A percentile compares a stretch with the other conserved stretches of the same genome.
These are phyloP conservation scores for Philereme transversata DNA, from an alignment of 2,888 invertebrate genomes.

Conservation along the genomic window DNA sequence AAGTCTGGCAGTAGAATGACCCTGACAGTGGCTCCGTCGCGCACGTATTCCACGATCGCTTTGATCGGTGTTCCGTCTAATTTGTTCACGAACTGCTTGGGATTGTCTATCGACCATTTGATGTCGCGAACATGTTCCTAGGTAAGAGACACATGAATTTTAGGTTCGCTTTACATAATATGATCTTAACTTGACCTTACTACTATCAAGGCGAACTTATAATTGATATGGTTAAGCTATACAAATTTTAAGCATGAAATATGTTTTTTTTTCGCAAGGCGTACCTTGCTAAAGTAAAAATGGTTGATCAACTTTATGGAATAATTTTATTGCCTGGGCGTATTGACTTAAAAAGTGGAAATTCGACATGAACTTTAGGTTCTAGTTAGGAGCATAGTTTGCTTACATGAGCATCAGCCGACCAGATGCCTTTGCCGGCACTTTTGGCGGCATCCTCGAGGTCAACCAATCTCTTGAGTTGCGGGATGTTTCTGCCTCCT, in stretches of 20 bases:
- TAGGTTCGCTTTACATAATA: too few species aligned
- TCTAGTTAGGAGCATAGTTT: background rate
- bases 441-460: conserved; percentile 95
- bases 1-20: conserved; percentile 95
- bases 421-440: conserved; percentile 94
- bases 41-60: conserved; percentile 98
- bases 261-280: too few species aligned
- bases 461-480: conserved; percentile 88
- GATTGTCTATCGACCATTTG: conserved; percentile 94
- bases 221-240: too few species aligned
- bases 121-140: conserved; percentile 92
- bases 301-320: too few species aligned
- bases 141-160: background rate
- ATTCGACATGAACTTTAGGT: too few species aligned
- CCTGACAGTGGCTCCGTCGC: conserved; percentile 98
- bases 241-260: too few species aligned
- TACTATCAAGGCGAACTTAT: too few species aligned
- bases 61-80: conserved; percentile 93
- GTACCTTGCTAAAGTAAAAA: too few species aligned
- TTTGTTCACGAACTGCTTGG: conserved; percentile 89
- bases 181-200: too few species aligned
- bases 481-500: conserved; percentile 84
- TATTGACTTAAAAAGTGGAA: too few species aligned
- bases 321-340: too few species aligned
- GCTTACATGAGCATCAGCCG: conserved; percentile 67